Conservation (phyloP, 2,113 vertebrate species). For the Spermophilus dauricus region DNA sequence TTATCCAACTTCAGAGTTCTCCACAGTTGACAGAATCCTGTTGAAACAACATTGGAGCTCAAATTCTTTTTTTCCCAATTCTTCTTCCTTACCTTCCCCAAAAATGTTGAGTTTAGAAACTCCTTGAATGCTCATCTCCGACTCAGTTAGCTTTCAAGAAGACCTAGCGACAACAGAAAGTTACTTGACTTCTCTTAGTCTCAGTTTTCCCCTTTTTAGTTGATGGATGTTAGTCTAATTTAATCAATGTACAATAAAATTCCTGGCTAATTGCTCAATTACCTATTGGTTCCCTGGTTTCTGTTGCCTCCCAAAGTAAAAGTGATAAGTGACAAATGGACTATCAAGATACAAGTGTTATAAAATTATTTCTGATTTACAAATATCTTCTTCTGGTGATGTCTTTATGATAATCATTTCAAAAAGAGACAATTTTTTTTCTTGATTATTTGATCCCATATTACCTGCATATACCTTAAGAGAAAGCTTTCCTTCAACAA, state of each 20-base stretch:
- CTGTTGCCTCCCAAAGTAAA: neutral
- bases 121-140: neutral
- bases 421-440: neutral
- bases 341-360: neutral
- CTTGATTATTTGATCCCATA: neutral
- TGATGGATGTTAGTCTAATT: neutral
- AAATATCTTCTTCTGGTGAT: neutral
- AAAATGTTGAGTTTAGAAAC: neutral
- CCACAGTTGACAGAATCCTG: neutral
- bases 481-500: neutral
- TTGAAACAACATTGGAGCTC: neutral
- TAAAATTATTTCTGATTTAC: neutral
- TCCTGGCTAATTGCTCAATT: neutral
- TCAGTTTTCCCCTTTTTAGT: constrained; percentile 9
- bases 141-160: neutral
- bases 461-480: neutral
- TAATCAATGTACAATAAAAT: constrained; percentile 24
- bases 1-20: neutral
- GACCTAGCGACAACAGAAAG: neutral
- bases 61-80: neutral
- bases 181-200: neutral
- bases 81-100: neutral
- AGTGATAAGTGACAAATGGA: neutral
- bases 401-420: neutral
- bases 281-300: neutral